These are phyloP conservation scores for Boloria euphrosyne DNA, from an alignment of 2,888 invertebrate genomes.

Conservation along the genomic window DNA sequence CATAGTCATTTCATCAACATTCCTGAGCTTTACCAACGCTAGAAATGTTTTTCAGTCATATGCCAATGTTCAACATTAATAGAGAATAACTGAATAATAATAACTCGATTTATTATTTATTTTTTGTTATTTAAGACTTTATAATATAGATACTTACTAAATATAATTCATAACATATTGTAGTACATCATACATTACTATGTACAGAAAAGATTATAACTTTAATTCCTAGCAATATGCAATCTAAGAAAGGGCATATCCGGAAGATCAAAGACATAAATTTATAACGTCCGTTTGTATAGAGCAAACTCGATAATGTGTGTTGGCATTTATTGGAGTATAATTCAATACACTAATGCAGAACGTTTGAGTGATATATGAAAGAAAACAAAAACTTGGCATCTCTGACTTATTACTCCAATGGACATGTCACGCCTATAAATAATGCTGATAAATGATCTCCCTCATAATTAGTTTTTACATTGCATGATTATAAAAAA, in stretches of 20 bases:
- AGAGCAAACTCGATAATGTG: constrained; percentile 31
- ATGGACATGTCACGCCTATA: constrained; percentile 33
- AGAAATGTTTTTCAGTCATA: too few species aligned
- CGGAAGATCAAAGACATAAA: constrained; percentile 38
- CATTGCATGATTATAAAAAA: not conserved
- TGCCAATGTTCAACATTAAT: too few species aligned
- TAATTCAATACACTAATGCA: constrained; percentile 37
- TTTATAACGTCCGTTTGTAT: constrained; percentile 31
- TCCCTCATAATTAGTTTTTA: not conserved
- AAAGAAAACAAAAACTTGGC: constrained; percentile 42
- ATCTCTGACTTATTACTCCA: constrained; percentile 33
- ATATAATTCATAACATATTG: not conserved
- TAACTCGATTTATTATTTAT: too few species aligned
- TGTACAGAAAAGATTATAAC: not conserved
- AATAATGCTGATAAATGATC: constrained; percentile 23
- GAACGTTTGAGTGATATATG: constrained; percentile 31
- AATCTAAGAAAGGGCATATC: constrained; percentile 25
- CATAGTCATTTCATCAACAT: too few species aligned
- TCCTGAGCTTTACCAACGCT: too few species aligned
- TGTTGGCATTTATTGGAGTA: constrained; percentile 39
- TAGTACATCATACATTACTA: not conserved
- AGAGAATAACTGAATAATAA: too few species aligned
- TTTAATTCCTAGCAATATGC: constrained; percentile 16
- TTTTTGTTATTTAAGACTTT: too few species aligned
- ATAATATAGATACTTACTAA: constrained; percentile 4